Evolutionary conservation across 1,140 invertebrate species (phyloP).

Genomic region (Bilobella aurantiaca): DNA sequence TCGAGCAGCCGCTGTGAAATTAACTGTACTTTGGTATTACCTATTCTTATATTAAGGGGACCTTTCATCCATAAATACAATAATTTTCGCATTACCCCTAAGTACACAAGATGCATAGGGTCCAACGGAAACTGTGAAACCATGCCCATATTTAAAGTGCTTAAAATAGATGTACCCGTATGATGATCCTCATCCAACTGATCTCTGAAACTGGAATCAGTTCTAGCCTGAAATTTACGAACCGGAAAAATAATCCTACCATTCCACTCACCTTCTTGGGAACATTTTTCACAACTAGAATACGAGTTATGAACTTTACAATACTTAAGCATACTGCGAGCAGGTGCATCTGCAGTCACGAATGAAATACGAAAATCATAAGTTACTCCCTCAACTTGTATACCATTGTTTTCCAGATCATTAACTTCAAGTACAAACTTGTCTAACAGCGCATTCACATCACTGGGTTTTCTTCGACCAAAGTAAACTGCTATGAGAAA

Average conservation of each 20-base stretch:
- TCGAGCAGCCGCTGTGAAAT: conserved; percentile 18
- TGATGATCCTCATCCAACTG: conserved; percentile 15
- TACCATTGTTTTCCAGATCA: conserved; percentile 8
- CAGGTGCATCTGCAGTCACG: conserved; percentile 17
- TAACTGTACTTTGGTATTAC: not conserved
- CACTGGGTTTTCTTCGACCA: conserved; percentile 11
- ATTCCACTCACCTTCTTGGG: not conserved
- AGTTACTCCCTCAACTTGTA: not conserved
- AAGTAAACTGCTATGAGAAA: too few relatives aligned
- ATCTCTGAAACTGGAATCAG: conserved; percentile 2
- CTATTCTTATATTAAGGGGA: conserved; percentile 6
- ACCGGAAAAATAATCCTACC: not conserved
- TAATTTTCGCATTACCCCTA: conserved; percentile 31
- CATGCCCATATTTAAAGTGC: conserved; percentile 19
- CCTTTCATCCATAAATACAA: conserved; percentile 15
- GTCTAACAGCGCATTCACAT: not conserved
- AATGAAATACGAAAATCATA: conserved; percentile 5
- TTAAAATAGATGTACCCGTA: conserved; percentile 12
- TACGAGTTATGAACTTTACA: conserved; percentile 8
- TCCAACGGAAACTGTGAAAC: conserved; percentile 33
- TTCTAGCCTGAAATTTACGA: not conserved
- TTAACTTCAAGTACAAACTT: conserved; percentile 10
- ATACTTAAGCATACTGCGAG: conserved; percentile 15
- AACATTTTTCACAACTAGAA: conserved; percentile 13
- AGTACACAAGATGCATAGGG: conserved; percentile 32